Base-by-base conservation (phyloP, 2,888 invertebrate genomes). In the Orchesellides sinensis region DNA sequence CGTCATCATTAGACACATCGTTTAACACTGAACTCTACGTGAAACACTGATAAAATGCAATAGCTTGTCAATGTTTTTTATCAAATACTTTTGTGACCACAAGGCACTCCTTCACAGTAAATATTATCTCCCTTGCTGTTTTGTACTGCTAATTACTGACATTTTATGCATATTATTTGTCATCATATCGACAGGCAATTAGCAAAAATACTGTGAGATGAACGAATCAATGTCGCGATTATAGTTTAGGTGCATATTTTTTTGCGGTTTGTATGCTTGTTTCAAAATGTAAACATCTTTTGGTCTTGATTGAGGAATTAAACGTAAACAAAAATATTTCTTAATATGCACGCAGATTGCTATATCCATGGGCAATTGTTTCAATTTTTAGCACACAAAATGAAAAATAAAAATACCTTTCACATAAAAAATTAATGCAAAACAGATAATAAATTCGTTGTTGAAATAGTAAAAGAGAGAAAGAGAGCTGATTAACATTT, bases 281-380 rank as follows among this genome's bases (percentile, higher is more conserved):
- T 73, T 61, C 61, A 61, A 29, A 73, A 45, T 61, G 40, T 17
- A 40, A 40, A 74, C 35, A 14, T 40, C 40, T 45, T 3, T 40
- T 32, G 17, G 19, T 65, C n/a, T 47, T 65, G 74, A 77, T 77
- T 77, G 77, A 49, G 77, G 68, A 74, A 74, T 74, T 52, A 17
- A 19, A 32, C n/a, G 23, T 25, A n/a, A 32, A 29, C 10, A 59
- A 19, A 59, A 29, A 59, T 54, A 49, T 73, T 49, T 47, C 61
- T 73, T 49, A 73, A 63, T 63, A 25, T 63, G 61, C 10, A 56
- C n/a, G n/a, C n/a, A n/a, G n/a, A n/a, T n/a, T n/a, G n/a, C n/a
- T n/a, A n/a, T n/a, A n/a, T n/a, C n/a, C n/a, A n/a, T n/a, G n/a
- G n/a, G n/a, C n/a, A n/a, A n/a, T n/a, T n/a, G n/a, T n/a, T n/a